These are phyloP conservation scores for Eolophus roseicapilla DNA, from an alignment of 2,113 vertebrate species.

Conservation along the genomic window DNA sequence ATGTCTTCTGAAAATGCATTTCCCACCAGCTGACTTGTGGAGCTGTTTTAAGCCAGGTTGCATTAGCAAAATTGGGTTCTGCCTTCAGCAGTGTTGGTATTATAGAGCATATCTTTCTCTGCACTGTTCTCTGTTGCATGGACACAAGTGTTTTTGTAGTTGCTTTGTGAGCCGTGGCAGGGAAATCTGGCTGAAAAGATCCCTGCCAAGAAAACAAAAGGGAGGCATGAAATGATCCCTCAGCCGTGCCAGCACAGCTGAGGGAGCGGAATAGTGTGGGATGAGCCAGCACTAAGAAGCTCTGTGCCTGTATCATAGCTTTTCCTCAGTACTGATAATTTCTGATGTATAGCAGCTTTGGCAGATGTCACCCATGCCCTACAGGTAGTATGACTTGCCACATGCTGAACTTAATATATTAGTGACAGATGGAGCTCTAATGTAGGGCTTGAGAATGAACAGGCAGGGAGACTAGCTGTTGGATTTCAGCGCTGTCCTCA, in stretches of 20 bases:
- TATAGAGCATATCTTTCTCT: neutral
- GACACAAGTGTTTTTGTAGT: neutral
- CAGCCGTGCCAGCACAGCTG: fast-evolving
- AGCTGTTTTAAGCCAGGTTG: neutral
- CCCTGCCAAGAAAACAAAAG: neutral
- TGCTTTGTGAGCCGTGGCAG: neutral
- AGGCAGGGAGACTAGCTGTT: neutral
- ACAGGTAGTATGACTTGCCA: neutral
- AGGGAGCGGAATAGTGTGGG: neutral
- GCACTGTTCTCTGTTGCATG: fast-evolving
- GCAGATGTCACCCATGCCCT: neutral
- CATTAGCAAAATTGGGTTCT: neutral
- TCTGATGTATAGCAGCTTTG: neutral
- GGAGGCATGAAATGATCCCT: neutral
- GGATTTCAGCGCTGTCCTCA: neutral
- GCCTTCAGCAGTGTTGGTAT: neutral
- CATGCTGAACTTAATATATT: neutral
- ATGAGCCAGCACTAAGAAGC: neutral
- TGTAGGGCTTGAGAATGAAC: neutral
- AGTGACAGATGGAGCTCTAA: neutral
- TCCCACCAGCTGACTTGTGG: neutral
- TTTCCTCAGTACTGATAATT: neutral
- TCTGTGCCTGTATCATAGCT: fast-evolving
- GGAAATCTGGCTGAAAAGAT: neutral
- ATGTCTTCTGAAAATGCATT: neutral